A percentile compares a stretch with the other conserved stretches of the same genome.
Evolutionary conservation across 2,113 vertebrate species (phyloP).

Genomic region (Callorhinus ursinus): DNA sequence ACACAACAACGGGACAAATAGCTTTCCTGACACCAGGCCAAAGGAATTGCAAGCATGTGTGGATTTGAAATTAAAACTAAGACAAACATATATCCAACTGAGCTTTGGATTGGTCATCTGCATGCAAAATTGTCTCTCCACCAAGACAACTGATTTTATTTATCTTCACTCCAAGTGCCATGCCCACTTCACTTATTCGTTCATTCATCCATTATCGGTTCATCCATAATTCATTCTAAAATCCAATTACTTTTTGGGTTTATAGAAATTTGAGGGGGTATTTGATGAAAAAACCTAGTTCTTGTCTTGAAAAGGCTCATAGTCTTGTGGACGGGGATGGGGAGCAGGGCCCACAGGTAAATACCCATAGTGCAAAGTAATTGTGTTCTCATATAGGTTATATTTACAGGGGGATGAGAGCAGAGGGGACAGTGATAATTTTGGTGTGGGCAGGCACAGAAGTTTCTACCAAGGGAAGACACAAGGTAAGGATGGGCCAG

Average conservation of each 20-base stretch:
- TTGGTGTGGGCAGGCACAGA: neutral
- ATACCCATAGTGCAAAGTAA: neutral
- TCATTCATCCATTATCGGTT: neutral
- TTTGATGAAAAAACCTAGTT: neutral
- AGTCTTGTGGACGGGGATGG: neutral
- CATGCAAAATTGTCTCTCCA: neutral
- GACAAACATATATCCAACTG: neutral
- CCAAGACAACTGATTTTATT: neutral
- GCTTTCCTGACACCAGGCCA: neutral
- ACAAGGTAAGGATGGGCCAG: neutral
- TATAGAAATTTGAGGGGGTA: neutral
- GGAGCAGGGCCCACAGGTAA: neutral
- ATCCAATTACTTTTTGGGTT: neutral
- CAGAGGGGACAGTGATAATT: neutral
- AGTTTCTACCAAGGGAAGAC: neutral
- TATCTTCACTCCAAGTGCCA: neutral
- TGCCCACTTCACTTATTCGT: neutral
- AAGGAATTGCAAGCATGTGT: neutral
- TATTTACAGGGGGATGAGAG: neutral
- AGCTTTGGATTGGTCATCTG: neutral
- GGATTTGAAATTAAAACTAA: conserved; percentile 27
- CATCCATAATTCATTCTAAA: neutral
- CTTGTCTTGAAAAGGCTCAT: neutral
- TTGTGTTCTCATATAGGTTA: neutral
- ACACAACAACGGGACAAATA: neutral